These are phyloP conservation scores for Mimumesa dahlbomi DNA, from an alignment of 2,888 invertebrate species.

Conservation along the genomic window DNA sequence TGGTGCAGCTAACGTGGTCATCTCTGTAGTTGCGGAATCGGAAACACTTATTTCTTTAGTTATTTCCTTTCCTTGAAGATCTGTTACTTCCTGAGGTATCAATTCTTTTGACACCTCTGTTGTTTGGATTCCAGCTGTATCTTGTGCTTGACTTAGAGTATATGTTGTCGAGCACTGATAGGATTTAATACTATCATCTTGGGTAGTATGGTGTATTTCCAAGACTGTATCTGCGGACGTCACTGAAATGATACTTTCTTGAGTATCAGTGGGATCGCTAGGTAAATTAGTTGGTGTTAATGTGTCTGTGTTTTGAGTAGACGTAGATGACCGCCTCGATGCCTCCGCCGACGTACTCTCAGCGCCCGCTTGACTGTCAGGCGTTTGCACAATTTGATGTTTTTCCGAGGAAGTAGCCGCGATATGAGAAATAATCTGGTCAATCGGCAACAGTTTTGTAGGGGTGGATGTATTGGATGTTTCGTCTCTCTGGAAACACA, in stretches of 20 bases:
- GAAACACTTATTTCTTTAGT: slow-evolving; percentile 40
- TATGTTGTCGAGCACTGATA: slow-evolving; percentile 30
- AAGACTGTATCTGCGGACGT: slow-evolving; percentile 60
- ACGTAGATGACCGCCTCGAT: slow-evolving; percentile 77
- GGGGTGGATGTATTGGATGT: slow-evolving; percentile 77
- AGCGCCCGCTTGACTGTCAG: slow-evolving; percentile 62
- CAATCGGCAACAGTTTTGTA: slow-evolving; percentile 77
- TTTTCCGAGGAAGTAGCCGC: slow-evolving; percentile 71
- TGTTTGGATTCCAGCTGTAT: slow-evolving; percentile 43
- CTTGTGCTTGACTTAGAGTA: slow-evolving; percentile 47
- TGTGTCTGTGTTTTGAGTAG: slow-evolving; percentile 77
- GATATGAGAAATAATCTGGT: slow-evolving; percentile 78
- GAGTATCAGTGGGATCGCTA: slow-evolving; percentile 70
- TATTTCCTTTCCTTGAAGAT: slow-evolving; percentile 50
- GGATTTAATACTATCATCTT: slow-evolving; percentile 47
- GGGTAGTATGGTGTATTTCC: slow-evolving; percentile 52
- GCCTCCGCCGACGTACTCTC: slow-evolving; percentile 70
- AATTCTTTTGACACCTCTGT: slow-evolving; percentile 39
- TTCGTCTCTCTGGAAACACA: slow-evolving; percentile 79
- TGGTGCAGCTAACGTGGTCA: slow-evolving; percentile 72
- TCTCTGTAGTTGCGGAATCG: slow-evolving; percentile 46
- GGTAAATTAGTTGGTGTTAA: slow-evolving; percentile 75
- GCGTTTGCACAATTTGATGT: slow-evolving; percentile 60
- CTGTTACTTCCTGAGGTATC: slow-evolving; percentile 39
- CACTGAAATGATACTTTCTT: slow-evolving; percentile 64